Evolutionary conservation across 2,797 vertebrate species (phyloP).

Genomic region (Coccyzus lansbergi): DNA sequence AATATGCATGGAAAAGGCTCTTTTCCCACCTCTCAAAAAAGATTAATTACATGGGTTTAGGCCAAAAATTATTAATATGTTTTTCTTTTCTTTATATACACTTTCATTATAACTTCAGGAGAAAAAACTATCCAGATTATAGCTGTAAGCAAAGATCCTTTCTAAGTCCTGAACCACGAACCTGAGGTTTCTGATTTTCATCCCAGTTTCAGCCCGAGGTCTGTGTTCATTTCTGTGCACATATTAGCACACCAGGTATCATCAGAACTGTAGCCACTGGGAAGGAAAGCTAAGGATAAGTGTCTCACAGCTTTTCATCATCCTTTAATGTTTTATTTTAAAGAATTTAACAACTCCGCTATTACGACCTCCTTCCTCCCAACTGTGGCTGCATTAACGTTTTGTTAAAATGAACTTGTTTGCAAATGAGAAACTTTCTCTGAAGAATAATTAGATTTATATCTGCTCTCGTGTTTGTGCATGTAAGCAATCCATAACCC

Average conservation of each 20-base stretch:
- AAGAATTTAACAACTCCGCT: neutral
- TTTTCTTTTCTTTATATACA: constrained; percentile 1
- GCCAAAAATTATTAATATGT: neutral
- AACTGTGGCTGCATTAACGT: neutral
- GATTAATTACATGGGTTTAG: neutral
- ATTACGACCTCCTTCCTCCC: neutral
- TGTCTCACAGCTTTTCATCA: neutral
- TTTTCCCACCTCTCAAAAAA: neutral
- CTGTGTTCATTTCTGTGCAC: neutral
- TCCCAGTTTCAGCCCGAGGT: neutral
- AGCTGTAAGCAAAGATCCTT: neutral
- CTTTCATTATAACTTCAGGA: neutral
- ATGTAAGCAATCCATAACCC: neutral
- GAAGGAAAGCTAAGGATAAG: neutral
- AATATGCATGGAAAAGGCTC: neutral
- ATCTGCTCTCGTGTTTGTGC: neutral
- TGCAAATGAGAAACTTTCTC: neutral
- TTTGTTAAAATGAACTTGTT: neutral
- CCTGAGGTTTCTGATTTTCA: neutral
- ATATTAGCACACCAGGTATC: neutral
- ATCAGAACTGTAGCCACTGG: neutral
- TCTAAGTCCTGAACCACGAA: neutral
- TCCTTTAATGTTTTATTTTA: neutral
- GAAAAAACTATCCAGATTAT: neutral
- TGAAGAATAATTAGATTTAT: neutral